Base-by-base conservation (phyloP, 2,888 invertebrate genomes). In the Elmis aenea region DNA sequence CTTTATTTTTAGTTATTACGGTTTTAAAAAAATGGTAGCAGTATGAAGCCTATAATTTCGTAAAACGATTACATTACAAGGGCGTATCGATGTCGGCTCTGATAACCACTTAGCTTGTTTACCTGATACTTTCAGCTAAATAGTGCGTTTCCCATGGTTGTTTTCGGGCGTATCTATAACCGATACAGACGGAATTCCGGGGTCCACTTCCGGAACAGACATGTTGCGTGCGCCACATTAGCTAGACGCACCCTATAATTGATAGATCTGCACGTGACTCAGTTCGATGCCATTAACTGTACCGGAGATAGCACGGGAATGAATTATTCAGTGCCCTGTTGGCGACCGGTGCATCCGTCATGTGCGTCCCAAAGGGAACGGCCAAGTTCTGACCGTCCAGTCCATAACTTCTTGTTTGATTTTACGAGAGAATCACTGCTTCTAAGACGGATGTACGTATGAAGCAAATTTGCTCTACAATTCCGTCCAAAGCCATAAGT, bases 191-290 rank as follows among this genome's bases (percentile, higher is more conserved):
- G 41, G 38, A 48, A 36, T 46, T 46, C 44, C 44, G 40, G 35
- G 18, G 32, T 25, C 46, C 34, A 51, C 42, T 50, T 55, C 53
- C 54, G 51, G 46, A 38, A 31, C 46, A 51, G 57, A 52, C 56
- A 53, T 48, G 54, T 55, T 58, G 54, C 54, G 52, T 52, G 50
- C 52, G 53, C 51, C 51, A 51, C 53, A 53, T 54, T 44, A 52
- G 48, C 46, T 42, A 47, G 48, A 55, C 51, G 49, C 46, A 51
- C 50, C 47, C 51, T 20, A 10, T 55, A 58, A 58, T 57, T 57
- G 57, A 57, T 57, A 54, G 55, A 53, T 55, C 51, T 48, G 39
- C 55, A 52, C 55, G 53, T 55, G 55, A 52, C 46, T 48, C 27
- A 42, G 45, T 47, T 43, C 46, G 47, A 46, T 48, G 50, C 52